Conservation (phyloP, 2,797 vertebrate species). For the Enteromius treurensis region DNA sequence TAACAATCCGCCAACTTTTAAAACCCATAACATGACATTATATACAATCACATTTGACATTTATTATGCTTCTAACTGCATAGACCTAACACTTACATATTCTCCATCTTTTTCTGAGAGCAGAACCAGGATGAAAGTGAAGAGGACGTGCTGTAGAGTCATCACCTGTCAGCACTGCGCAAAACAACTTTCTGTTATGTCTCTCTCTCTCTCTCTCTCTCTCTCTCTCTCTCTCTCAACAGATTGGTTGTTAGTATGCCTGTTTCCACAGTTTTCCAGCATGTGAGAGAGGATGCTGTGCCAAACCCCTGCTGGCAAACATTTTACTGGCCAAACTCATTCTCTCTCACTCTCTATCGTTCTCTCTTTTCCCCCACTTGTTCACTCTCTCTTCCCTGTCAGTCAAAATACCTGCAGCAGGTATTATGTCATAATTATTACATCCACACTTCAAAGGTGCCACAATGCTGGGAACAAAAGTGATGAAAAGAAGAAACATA, state of each 20-base stretch:
- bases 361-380: conserved; percentile 30
- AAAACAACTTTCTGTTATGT: conserved; percentile 28
- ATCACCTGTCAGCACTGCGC: conserved; percentile 34
- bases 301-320: conserved; percentile 56
- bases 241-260: conserved; percentile 53
- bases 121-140: not conserved
- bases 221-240: conserved; percentile 40
- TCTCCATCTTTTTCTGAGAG: not conserved
- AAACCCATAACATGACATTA: not conserved
- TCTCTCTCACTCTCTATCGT: not conserved
- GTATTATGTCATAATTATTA: conserved; percentile 51
- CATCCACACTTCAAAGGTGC: conserved; percentile 42
- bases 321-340: conserved; percentile 48
- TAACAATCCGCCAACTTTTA: not conserved
- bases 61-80: not conserved
- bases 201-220: not conserved
- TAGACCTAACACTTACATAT: not conserved
- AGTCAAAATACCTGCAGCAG: conserved; percentile 39
- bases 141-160: conserved; percentile 15
- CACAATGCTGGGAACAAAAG: conserved; percentile 25
- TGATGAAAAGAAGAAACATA: conserved; percentile 32
- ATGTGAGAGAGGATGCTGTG: conserved; percentile 47
- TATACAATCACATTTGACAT: not conserved
- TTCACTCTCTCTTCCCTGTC: conserved; percentile 35
- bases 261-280: conserved; percentile 55